A percentile compares a stretch with the other conserved stretches of the same genome.
Conservation (phyloP, 1,140 invertebrate genomes). For the Andrena cerasifolii region DNA sequence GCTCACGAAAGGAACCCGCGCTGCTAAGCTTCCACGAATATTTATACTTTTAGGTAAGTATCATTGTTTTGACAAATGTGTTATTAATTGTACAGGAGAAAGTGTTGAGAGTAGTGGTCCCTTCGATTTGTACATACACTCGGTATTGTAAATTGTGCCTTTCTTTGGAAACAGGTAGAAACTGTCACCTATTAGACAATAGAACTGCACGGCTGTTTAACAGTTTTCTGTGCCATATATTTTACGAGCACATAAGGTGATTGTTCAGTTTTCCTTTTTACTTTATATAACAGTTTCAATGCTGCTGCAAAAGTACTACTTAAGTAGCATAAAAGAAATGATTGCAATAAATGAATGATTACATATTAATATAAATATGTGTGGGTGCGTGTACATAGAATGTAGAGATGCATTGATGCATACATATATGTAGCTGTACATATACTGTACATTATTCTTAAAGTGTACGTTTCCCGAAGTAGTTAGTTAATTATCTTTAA, state of each 20-base stretch:
- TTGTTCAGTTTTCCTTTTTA: too few relatives aligned
- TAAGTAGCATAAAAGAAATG: neutral
- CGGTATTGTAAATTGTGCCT: neutral
- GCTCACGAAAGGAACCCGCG: slow-evolving; percentile 9
- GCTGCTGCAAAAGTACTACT: neutral
- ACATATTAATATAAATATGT: neutral
- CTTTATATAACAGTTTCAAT: too few relatives aligned
- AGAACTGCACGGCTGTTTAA: neutral
- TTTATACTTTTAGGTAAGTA: slow-evolving; percentile 25
- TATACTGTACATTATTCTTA: neutral
- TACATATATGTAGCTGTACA: neutral
- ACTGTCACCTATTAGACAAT: neutral
- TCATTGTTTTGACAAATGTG: neutral
- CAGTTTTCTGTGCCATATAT: neutral
- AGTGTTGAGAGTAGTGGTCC: neutral
- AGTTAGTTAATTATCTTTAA: too few relatives aligned
- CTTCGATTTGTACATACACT: neutral
- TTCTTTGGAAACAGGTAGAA: neutral
- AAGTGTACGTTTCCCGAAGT: too few relatives aligned
- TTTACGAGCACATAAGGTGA: neutral
- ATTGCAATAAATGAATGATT: neutral
- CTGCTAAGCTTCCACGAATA: slow-evolving; percentile 6
- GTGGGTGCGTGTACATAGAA: too few relatives aligned
- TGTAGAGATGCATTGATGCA: too few relatives aligned
- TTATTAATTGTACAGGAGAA: neutral